Evolutionary conservation across 2,888 invertebrate species (phyloP).

Genomic region (Petrolisthes cinctipes): DNA sequence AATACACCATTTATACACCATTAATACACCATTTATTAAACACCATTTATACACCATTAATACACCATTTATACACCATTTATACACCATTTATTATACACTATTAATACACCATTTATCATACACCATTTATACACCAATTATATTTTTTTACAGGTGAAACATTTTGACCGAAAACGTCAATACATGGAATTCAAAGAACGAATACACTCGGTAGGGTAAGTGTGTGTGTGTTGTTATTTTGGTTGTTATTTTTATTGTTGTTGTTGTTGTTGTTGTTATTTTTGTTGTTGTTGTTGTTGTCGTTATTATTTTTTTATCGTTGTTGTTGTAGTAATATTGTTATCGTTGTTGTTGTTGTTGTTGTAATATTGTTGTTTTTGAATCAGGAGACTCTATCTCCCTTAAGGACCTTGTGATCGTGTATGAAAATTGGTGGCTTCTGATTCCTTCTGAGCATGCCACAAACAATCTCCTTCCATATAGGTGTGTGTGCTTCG

Average conservation of each 20-base stretch:
- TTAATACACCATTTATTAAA: too few species aligned
- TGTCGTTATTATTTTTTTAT: not conserved
- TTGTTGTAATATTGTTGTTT: not conserved
- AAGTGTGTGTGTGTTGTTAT: slow-evolving; percentile 42
- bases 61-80: too few species aligned
- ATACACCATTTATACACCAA: not conserved
- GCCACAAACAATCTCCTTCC: too few species aligned
- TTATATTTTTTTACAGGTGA: slow-evolving; percentile 73
- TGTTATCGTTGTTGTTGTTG: not conserved
- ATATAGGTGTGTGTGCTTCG: too few species aligned
- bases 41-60: too few species aligned
- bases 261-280: not conserved
- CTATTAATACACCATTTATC: too few species aligned
- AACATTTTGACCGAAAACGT: slow-evolving; percentile 92
- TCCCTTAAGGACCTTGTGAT: too few species aligned
- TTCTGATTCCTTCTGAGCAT: too few species aligned
- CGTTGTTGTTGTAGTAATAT: too few species aligned
- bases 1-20: too few species aligned
- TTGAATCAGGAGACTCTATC: not conserved
- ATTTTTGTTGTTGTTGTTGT: not conserved
- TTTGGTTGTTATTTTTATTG: not conserved
- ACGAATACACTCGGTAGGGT: slow-evolving; percentile 85
- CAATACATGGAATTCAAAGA: slow-evolving; percentile 89
- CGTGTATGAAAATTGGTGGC: too few species aligned
- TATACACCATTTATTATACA: too few species aligned